Evolutionary conservation across 2,113 vertebrate genomes (phyloP), one percentile per base, ranked within the genome.

Genomic region (Hirundichthys speculiger): DNA sequence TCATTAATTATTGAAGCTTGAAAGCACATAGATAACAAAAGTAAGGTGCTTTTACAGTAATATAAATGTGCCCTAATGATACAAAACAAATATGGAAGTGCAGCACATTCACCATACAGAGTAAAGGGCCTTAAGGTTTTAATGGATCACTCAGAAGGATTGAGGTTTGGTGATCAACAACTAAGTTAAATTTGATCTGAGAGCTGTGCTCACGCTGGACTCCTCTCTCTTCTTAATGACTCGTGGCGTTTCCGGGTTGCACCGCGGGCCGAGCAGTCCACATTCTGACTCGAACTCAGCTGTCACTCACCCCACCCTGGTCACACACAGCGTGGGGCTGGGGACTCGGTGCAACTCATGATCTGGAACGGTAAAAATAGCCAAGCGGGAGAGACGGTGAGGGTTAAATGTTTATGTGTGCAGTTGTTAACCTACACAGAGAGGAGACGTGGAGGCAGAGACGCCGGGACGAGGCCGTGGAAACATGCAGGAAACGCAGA

Each of bases 321-420:
- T 42, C 56, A 52, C 56, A 47, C 40, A 25, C 79, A 51, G 58
- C 72, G 43, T 55, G 60, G 64, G 64, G 27, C 48, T 53, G 63
- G 12, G 43, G 18, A 58, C 61, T 43, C 52, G 50, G 61, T 64
- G 45, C 39, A 48, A 60, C 20, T 67, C 51, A 62, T 19, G 54
- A 57, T 56, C 65, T 77, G 27, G 27, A 61, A 39, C 19, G 24
- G 24, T 84, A 88, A 85, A 86, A 91, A 87, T 89, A 90, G 83
- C 77, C 53, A 22, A 69, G 52, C 22, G 1, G 57, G 56, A 81
- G 55, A 75, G n/a, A 51, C 41, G 5, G 50, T n/a, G 14, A 69
- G 64, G 42, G 72, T 68, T 64, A 42, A 66, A 50, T 84, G 72
- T 83, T 82, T 84, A 83, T 61, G 71, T 50, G 64, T 56, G 61